phyloP scores from a whole-genome alignment of 2,113 vertebrate genomes.

The Protobothrops flavoviridis region DNA sequence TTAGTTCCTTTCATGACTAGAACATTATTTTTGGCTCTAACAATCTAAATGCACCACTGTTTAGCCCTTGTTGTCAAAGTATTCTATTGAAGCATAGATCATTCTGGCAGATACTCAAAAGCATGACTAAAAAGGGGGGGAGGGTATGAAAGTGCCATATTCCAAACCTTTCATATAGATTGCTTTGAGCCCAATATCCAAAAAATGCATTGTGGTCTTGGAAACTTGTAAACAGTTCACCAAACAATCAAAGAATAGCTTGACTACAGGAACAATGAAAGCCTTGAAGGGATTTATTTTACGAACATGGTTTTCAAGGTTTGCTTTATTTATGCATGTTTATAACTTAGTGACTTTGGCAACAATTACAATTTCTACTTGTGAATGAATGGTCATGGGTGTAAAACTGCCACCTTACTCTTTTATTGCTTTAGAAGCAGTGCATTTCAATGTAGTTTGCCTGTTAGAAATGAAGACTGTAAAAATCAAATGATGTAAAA shows the following conservation, averaged over 20 bases:
- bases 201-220: conserved; percentile 18
- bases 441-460: not conserved
- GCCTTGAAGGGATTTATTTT: not conserved
- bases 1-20: conserved; percentile 16
- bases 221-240: conserved; percentile 8
- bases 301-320: not conserved
- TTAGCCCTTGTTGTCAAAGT: conserved; percentile 13
- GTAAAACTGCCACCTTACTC: not conserved
- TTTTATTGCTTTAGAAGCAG: not conserved
- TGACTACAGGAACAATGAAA: not conserved
- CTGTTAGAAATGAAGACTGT: not conserved
- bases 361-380: not conserved
- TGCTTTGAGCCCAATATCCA: conserved; percentile 11
- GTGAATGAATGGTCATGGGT: not conserved
- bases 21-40: conserved; percentile 15
- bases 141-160: not conserved
- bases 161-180: not conserved
- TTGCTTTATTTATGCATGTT: not conserved
- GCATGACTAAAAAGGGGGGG: conserved; percentile 6
- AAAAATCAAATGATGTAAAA: not conserved
- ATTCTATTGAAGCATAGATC: conserved; percentile 1
- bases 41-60: conserved; percentile 2
- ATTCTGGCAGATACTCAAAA: conserved; percentile 12
- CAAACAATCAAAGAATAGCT: not conserved
- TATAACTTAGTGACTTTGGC: not conserved